phyloP scores from a whole-genome alignment of 2,888 invertebrate species.

The Furcula furcula region DNA sequence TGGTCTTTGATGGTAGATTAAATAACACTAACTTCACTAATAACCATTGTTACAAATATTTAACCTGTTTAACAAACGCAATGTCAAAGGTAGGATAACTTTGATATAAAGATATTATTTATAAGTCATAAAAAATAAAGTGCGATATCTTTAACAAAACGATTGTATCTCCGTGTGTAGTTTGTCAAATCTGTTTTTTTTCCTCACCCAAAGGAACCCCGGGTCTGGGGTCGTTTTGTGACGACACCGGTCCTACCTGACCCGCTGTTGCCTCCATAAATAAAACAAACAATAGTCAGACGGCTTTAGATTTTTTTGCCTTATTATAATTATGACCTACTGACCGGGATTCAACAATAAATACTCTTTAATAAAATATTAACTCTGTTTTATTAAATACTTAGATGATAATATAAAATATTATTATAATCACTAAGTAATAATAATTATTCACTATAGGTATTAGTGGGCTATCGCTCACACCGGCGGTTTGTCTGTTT shows the following conservation, averaged over 20 bases:
- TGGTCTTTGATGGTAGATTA: not conserved
- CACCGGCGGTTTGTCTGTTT: slow-evolving; percentile 21
- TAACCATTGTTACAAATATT: not conserved
- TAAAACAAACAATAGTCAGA: slow-evolving; percentile 37
- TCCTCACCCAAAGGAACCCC: not conserved
- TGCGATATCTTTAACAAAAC: slow-evolving; percentile 14
- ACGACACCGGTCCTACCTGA: slow-evolving; percentile 20
- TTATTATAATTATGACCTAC: slow-evolving; percentile 42
- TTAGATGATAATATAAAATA: slow-evolving; percentile 75
- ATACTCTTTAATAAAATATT: slow-evolving; percentile 71
- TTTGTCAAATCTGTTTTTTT: slow-evolving; percentile 23
- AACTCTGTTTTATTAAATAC: slow-evolving; percentile 76
- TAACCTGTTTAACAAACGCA: not conserved
- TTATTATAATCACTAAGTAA: slow-evolving; percentile 64
- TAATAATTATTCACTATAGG: slow-evolving; percentile 48
- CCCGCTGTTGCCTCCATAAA: slow-evolving; percentile 32
- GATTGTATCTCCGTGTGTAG: slow-evolving; percentile 17
- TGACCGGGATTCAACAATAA: slow-evolving; percentile 62
- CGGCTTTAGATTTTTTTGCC: slow-evolving; percentile 28
- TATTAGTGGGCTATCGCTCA: slow-evolving; percentile 20
- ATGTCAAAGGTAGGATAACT: not conserved
- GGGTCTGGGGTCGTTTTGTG: slow-evolving; percentile 1
- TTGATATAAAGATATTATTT: slow-evolving; percentile 15
- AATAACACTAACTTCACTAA: not conserved
- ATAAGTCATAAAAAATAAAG: slow-evolving; percentile 10